phyloP scores from a whole-genome alignment of 2,888 invertebrate genomes.

The Tuta absoluta region DNA sequence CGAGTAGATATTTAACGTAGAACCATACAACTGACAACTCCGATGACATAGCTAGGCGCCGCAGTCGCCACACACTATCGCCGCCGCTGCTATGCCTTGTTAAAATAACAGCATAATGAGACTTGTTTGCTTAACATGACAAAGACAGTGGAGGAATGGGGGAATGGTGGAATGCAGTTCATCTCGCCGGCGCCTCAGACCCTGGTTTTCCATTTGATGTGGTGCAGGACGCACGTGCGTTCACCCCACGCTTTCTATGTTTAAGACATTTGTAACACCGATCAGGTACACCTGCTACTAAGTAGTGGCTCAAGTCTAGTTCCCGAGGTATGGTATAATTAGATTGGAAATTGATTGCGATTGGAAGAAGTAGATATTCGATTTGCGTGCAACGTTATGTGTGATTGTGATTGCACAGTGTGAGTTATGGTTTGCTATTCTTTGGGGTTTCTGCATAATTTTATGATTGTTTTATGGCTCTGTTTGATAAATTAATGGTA shows the following conservation, averaged over 20 bases:
- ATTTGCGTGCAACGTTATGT: neutral
- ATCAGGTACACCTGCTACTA: constrained; percentile 14
- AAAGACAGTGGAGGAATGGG: constrained; percentile 63
- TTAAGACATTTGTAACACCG: constrained; percentile 15
- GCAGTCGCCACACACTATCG: constrained; percentile 11
- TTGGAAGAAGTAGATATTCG: constrained; percentile 35
- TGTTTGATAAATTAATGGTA: neutral
- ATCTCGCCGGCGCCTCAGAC: constrained; percentile 60
- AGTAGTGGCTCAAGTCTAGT: neutral
- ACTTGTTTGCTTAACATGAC: constrained; percentile 76
- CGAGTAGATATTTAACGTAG: neutral
- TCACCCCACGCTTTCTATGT: constrained; percentile 16
- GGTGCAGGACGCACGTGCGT: constrained; percentile 61
- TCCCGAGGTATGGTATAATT: constrained; percentile 5
- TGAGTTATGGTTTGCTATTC: neutral
- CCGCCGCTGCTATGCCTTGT: constrained; percentile 57
- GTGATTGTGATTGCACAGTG: neutral
- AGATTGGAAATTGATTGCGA: constrained; percentile 29
- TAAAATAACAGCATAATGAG: constrained; percentile 78
- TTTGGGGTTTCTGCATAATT: neutral
- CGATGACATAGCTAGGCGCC: neutral
- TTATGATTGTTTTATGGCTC: constrained; percentile 2
- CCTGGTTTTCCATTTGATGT: constrained; percentile 62
- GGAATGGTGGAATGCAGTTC: constrained; percentile 71
- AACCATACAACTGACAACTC: constrained; percentile 18